Evolutionary conservation across 2,888 invertebrate genomes (phyloP), one percentile per base, ranked within the genome.

Genomic region (Rotaria sp.): DNA sequence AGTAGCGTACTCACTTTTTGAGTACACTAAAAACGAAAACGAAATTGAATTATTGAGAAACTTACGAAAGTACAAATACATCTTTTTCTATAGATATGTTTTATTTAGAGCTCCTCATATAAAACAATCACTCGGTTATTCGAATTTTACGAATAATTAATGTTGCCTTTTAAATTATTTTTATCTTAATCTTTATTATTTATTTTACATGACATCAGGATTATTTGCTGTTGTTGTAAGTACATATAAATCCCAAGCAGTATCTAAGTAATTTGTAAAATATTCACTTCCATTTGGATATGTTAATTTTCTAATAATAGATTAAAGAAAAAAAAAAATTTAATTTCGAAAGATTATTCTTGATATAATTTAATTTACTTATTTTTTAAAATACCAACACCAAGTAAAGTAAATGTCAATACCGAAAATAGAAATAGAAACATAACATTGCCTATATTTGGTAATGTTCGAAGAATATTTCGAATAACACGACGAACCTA

Each of bases 221-320:
- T 91, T 91, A 88, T 92, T 92, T 30, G 92, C 91, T 38, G 92
- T 92, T 26, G 92, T 92, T 15, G 92, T 92, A 26, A 92, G 88
- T 10, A 92, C 91, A 89, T 92, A 92, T 38, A 92, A 89, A 86
- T 91, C 91, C 90, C 92, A 92, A 35, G 91, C 89, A 85, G 90
- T 89, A 87, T 92, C 92, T 55, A 89, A 88, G 88, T 91, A 92
- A 85, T 90, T 89, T 41, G 88, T 88, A 88, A 92, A 92, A 88
- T 92, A 92, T 3, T 90, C 89, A 11, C 87, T 87, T 15, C 91
- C 91, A 89, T 90, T 89, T 13, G 91, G 90, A 88, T 91, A 91
- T 7, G 85, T 87, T 55, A 91, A 87, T 50, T 89, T 88, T 67
- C 90, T 89, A 86, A 85, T 89, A 86, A 45, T 45, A 45, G 45